Conservation (phyloP, 1,140 invertebrate species). For the Zaprionus nigranus region DNA sequence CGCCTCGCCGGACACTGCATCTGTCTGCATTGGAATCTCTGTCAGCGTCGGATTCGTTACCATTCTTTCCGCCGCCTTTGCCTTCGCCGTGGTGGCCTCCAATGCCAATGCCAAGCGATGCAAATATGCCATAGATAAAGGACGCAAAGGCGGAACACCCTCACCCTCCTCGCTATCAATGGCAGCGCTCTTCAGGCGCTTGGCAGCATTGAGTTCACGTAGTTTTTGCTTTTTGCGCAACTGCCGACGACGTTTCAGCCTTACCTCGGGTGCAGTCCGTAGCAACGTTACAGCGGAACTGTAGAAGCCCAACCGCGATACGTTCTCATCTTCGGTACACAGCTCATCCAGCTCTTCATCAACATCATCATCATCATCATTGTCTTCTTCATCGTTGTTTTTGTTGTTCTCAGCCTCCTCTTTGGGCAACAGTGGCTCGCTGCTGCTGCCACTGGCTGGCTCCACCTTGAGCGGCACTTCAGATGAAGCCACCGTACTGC, state of each 20-base stretch:
- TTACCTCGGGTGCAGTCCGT: slow-evolving; percentile 44
- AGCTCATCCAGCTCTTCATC: slow-evolving; percentile 52
- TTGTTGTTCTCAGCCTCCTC: slow-evolving; percentile 23
- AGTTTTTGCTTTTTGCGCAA: slow-evolving; percentile 63
- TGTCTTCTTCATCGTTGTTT: slow-evolving; percentile 30
- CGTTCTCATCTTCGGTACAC: slow-evolving; percentile 64
- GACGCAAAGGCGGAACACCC: slow-evolving; percentile 25
- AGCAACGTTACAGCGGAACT: slow-evolving; percentile 67
- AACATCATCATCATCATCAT: slow-evolving; percentile 10
- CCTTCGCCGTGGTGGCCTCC: slow-evolving; percentile 4
- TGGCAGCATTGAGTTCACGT: slow-evolving; percentile 65
- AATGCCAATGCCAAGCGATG: slow-evolving; percentile 54
- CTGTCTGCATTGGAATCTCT: slow-evolving; percentile 4
- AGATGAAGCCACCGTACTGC: neutral
- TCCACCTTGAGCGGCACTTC: slow-evolving; percentile 57
- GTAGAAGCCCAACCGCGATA: slow-evolving; percentile 60
- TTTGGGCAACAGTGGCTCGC: slow-evolving; percentile 23
- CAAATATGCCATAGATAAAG: slow-evolving; percentile 53
- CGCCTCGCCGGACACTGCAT: slow-evolving; percentile 16
- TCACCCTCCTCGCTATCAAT: slow-evolving; percentile 24
- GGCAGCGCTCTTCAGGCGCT: slow-evolving; percentile 59
- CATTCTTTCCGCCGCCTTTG: neutral
- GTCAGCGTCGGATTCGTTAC: slow-evolving; percentile 22
- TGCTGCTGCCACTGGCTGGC: slow-evolving; percentile 4
- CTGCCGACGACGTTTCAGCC: slow-evolving; percentile 62